These are phyloP conservation scores for Zoroaster sp. DNA, from an alignment of 53 echinoderm and acorn worm genomes.

Conservation along the genomic window DNA sequence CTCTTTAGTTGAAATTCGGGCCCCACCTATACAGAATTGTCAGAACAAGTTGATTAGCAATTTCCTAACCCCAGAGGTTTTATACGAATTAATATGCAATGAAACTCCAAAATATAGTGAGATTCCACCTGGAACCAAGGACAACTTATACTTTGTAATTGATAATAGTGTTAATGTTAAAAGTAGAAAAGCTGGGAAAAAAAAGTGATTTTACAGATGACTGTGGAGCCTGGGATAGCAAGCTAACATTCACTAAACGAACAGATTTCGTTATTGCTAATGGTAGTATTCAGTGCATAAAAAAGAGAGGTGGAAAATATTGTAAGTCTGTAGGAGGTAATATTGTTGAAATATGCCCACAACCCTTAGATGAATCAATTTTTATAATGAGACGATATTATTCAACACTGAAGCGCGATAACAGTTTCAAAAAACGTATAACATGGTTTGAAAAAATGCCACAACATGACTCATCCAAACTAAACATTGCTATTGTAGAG, in stretches of 20 bases:
- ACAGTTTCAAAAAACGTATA: not conserved
- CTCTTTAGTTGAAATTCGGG: too few species aligned
- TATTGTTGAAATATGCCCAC: not conserved
- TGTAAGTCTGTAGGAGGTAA: not conserved
- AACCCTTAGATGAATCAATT: not conserved
- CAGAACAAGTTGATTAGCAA: not conserved
- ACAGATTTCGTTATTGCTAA: not conserved
- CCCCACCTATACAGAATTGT: not conserved
- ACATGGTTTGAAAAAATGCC: not conserved
- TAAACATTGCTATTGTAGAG: not conserved
- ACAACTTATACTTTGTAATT: not conserved
- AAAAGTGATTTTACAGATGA: constrained; percentile 21
- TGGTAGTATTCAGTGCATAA: not conserved
- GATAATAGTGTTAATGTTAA: not conserved
- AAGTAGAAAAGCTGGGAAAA: not conserved
- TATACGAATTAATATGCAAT: not conserved
- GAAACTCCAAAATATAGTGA: not conserved
- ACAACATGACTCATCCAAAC: not conserved
- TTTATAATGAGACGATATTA: not conserved
- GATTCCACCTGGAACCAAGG: constrained; percentile 10
- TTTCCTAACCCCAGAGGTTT: not conserved
- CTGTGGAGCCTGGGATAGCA: not conserved
- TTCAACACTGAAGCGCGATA: not conserved
- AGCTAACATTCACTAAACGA: not conserved
- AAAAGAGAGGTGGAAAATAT: not conserved